Conservation (phyloP, 2,113 vertebrate species). For the Nibea coibor region DNA sequence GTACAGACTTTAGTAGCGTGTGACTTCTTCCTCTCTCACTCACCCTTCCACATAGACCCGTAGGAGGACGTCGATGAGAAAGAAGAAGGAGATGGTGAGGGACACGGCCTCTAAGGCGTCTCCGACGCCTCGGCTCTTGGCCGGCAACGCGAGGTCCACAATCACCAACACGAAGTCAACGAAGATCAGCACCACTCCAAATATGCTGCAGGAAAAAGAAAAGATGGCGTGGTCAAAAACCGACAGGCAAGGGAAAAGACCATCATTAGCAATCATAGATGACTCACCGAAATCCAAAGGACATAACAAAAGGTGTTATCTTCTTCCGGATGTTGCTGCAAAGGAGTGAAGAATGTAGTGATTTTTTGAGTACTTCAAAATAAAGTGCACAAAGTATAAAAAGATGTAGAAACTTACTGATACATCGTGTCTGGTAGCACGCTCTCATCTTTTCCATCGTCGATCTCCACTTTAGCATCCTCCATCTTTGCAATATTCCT, state of each 20-base stretch:
- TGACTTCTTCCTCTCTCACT: slow-evolving; percentile 59
- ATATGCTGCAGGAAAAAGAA: slow-evolving; percentile 82
- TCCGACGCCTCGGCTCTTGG: slow-evolving; percentile 56
- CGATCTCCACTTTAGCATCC: slow-evolving; percentile 86
- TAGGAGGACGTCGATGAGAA: slow-evolving; percentile 89
- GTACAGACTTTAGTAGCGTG: not conserved
- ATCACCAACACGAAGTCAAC: slow-evolving; percentile 89
- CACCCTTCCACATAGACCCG: slow-evolving; percentile 92
- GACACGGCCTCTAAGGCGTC: slow-evolving; percentile 82
- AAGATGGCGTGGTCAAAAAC: not conserved
- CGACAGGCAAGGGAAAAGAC: not conserved
- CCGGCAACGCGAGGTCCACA: slow-evolving; percentile 80
- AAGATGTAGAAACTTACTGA: slow-evolving; percentile 79
- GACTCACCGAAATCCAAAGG: slow-evolving; percentile 92
- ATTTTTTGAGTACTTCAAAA: not conserved
- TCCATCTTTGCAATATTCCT: slow-evolving; percentile 79
- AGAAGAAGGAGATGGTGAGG: slow-evolving; percentile 91
- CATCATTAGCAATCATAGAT: too few relatives aligned
- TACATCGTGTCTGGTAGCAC: slow-evolving; percentile 78
- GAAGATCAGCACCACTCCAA: slow-evolving; percentile 90
- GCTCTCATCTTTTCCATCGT: slow-evolving; percentile 86
- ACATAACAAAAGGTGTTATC: slow-evolving; percentile 88
- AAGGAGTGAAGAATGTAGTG: not conserved
- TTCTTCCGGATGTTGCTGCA: slow-evolving; percentile 82
- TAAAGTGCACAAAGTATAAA: not conserved